phyloP scores from a whole-genome alignment of 2,797 vertebrate genomes.

The Orientallactaga sibirica region DNA sequence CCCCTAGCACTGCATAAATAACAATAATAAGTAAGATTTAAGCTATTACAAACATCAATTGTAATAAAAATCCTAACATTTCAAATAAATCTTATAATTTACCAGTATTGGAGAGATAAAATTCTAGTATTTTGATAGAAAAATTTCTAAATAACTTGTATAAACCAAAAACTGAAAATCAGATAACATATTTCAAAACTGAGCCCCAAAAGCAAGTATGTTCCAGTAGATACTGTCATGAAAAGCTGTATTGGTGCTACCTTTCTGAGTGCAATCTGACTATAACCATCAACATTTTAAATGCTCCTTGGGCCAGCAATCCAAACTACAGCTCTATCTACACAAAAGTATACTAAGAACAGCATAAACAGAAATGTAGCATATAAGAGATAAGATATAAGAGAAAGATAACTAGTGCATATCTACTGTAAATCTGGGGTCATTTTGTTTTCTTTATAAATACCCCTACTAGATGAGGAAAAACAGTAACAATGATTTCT shows the following conservation, averaged over 20 bases:
- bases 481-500: conserved; percentile 11
- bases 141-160: conserved; percentile 1
- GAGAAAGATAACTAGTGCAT: neutral
- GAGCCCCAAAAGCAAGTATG: neutral
- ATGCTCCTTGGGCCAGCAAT: neutral
- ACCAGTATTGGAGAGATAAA: neutral
- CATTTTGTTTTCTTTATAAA: conserved; percentile 12
- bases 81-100: conserved; percentile 34
- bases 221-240: neutral
- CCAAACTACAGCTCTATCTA: neutral
- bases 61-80: conserved; percentile 37
- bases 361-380: too few species aligned
- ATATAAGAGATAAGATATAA: neutral
- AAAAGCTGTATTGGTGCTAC: conserved; percentile 25
- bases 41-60: conserved; percentile 24
- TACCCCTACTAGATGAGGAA: neutral
- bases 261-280: conserved; percentile 36
- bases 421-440: neutral
- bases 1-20: neutral
- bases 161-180: conserved; percentile 46
- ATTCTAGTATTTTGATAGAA: neutral
- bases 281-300: conserved; percentile 53
- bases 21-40: neutral
- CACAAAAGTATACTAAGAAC: too few species aligned
- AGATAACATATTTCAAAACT: conserved; percentile 25